Conservation (phyloP, 2,888 invertebrate species). For the Tethea ocularis region DNA sequence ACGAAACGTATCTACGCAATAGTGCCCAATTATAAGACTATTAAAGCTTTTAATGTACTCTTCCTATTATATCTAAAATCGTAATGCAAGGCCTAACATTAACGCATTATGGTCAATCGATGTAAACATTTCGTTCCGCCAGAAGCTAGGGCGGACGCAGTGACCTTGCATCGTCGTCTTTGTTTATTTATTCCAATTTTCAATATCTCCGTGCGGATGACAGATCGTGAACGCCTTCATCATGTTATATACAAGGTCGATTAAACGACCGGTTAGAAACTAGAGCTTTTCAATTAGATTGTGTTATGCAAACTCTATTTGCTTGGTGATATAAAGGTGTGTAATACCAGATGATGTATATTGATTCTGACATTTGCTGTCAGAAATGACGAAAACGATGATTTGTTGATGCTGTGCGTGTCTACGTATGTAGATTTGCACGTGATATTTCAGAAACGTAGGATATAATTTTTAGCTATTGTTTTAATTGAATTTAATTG, state of each 20-base stretch:
- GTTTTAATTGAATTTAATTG: neutral
- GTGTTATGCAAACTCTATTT: conserved; percentile 49
- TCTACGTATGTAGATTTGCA: conserved; percentile 3
- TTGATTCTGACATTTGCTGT: conserved; percentile 20
- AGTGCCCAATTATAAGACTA: neutral
- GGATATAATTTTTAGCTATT: neutral
- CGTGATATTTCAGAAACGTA: neutral
- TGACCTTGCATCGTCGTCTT: conserved; percentile 52
- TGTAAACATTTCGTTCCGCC: conserved; percentile 44
- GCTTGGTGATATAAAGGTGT: conserved; percentile 21
- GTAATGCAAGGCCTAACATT: conserved; percentile 46
- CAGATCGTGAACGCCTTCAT: conserved; percentile 51
- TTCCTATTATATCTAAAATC: conserved; percentile 35
- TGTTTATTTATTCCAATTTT: conserved; percentile 40
- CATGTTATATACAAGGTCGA: conserved; percentile 56
- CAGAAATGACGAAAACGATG: conserved; percentile 17
- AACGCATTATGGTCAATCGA: conserved; percentile 39
- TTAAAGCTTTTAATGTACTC: conserved; percentile 8
- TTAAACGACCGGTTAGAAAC: conserved; percentile 56
- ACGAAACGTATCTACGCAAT: neutral
- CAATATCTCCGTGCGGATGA: conserved; percentile 51
- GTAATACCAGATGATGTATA: conserved; percentile 17
- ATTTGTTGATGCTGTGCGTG: conserved; percentile 1
- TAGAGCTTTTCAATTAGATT: conserved; percentile 50
- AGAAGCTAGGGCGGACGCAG: conserved; percentile 52